Evolutionary conservation across 2,113 vertebrate species (phyloP).

Genomic region (Coreoperca whiteheadi): DNA sequence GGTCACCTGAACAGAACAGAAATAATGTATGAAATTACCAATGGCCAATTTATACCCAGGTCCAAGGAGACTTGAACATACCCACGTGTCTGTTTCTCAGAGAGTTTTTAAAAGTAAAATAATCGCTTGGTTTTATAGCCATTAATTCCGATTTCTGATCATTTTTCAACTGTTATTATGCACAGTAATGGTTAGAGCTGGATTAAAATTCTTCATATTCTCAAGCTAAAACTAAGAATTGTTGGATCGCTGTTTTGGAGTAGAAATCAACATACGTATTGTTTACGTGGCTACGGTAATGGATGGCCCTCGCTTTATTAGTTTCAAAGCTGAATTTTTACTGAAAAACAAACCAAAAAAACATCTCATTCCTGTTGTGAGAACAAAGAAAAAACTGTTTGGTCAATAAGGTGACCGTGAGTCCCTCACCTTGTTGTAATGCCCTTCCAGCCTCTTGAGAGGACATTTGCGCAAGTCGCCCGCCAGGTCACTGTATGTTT

Average conservation of each 20-base stretch:
- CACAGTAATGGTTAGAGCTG: background rate
- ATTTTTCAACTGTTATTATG: too few species aligned
- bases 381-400: background rate
- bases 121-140: background rate
- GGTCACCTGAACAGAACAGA: slow-evolving; percentile 76
- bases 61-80: background rate
- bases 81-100: background rate
- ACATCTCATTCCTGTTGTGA: background rate
- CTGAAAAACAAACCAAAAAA: background rate
- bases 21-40: background rate
- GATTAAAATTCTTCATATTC: background rate
- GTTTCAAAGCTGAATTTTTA: background rate
- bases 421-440: slow-evolving; percentile 83
- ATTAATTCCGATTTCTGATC: background rate
- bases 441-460: slow-evolving; percentile 85
- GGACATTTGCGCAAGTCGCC: slow-evolving; percentile 86
- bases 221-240: background rate
- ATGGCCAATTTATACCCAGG: background rate
- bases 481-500: slow-evolving; percentile 85
- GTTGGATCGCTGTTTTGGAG: background rate
- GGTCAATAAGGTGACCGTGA: background rate
- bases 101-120: background rate
- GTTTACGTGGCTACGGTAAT: background rate
- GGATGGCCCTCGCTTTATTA: background rate
- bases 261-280: background rate